A percentile compares a stretch with the other conserved stretches of the same genome.
Conservation (phyloP, 2,888 invertebrate species). For the Erebia epiphron region DNA sequence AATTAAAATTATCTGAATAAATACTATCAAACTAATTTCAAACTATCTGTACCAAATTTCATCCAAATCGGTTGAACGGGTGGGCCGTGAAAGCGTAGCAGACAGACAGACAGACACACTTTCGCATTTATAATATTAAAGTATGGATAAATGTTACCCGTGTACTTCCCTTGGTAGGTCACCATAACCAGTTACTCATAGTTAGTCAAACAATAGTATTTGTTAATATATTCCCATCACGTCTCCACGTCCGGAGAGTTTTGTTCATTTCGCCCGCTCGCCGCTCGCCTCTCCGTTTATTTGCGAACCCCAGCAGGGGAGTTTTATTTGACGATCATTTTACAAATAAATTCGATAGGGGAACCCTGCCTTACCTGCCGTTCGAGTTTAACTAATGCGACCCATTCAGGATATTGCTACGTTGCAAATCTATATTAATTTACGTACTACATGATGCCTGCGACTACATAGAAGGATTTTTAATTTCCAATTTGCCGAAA, state of each 20-base stretch:
- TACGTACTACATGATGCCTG: neutral
- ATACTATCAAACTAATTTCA: no score
- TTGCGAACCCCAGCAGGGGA: slow-evolving; percentile 51
- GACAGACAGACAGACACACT: no score
- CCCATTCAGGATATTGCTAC: slow-evolving; percentile 37
- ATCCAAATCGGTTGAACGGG: no score
- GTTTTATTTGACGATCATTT: slow-evolving; percentile 73
- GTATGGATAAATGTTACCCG: no score
- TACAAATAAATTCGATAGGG: slow-evolving; percentile 65
- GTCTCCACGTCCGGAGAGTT: slow-evolving; percentile 39
- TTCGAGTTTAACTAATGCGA: slow-evolving; percentile 42
- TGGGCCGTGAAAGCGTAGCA: no score
- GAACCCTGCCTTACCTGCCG: slow-evolving; percentile 44
- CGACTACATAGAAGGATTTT: neutral
- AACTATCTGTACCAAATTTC: no score
- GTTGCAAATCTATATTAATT: neutral
- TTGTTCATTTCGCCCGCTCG: slow-evolving; percentile 48
- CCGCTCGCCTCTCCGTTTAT: slow-evolving; percentile 43
- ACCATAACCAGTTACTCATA: slow-evolving; percentile 2
- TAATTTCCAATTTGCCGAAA: neutral
- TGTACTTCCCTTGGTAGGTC: neutral
- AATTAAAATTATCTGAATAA: no score
- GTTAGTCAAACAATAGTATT: neutral
- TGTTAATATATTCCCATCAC: slow-evolving; percentile 39
- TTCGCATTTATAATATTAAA: no score